Base-by-base conservation (phyloP, 2,797 vertebrate species). In the Melanotaenia pygmaea region DNA sequence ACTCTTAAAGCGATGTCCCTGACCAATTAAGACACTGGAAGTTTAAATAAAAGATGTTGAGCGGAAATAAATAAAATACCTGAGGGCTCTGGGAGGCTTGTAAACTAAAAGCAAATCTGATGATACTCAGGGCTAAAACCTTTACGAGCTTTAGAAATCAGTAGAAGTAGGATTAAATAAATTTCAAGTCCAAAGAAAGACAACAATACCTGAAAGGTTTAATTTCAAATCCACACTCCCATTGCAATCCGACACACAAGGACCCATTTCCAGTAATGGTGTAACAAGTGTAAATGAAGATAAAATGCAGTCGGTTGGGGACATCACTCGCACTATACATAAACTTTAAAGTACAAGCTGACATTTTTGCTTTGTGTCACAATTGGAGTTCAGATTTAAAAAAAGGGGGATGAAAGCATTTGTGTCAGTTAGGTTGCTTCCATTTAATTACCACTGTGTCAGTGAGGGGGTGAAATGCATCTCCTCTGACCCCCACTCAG, bases 401-500 rank as follows among this genome's bases (percentile, higher is more conserved):
- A 51, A n/a, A 20, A 47, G 20, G 22, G 10, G 22, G n/a, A 54
- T 28, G 64, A 45, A 12, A 71, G 74, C 71, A 79, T 74, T 54
- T 59, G 54, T 80, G 78, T 88, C 82, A 79, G 86, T 88, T 81
- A 86, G 77, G 57, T 50, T 30, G 56, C 77, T 77, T 89, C 72
- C 70, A 82, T 89, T 88, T 88, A 91, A 92, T 91, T 85, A 89
- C 61, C 53, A 58, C 56, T 2, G 22, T 74, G 86, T 89, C 86
- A 88, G 67, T 80, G 18, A 58, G 72, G 68, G 56, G 70, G 65
- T 43, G 56, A 70, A 67, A 73, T 35, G 59, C 66, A 13, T 66
- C 40, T 56, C 67, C 76, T 37, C 69, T 83, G 82, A 85, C 88
- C 79, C 72, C 79, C 61, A 79, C 78, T 70, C 54, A 72, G 76